Evolutionary conservation across 2,888 invertebrate genomes (phyloP).

Genomic region (Schrankia costaestrigalis): DNA sequence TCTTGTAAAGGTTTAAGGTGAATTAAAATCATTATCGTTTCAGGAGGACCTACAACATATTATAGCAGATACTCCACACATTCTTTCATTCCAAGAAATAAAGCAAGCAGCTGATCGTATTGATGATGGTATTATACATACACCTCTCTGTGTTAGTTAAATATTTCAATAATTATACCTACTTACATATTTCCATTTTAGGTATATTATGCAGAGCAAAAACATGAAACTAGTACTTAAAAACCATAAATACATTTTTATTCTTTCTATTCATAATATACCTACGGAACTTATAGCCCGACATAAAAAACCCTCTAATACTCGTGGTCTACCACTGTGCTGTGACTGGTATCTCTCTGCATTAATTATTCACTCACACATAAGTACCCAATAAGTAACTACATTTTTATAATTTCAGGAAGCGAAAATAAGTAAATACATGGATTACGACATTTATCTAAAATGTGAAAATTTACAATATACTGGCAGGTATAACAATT

Average conservation of each 20-base stretch:
- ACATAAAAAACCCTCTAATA: no score
- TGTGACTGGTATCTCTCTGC: no score
- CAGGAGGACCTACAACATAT: conserved; percentile 1
- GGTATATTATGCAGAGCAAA: no score
- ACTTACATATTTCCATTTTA: no score
- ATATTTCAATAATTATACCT: no score
- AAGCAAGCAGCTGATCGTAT: conserved; percentile 65
- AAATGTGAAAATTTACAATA: conserved; percentile 93
- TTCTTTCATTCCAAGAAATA: conserved; percentile 61
- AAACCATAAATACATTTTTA: no score
- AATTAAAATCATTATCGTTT: neutral
- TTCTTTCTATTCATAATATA: no score
- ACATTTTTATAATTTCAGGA: conserved; percentile 55
- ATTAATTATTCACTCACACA: neutral
- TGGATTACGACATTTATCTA: conserved; percentile 86
- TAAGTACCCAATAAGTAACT: neutral
- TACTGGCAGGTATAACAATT: conserved; percentile 85
- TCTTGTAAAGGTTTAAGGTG: neutral
- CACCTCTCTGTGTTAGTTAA: conserved; percentile 67
- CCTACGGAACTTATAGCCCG: no score
- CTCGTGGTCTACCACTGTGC: no score
- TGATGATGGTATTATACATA: conserved; percentile 68
- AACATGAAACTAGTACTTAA: no score
- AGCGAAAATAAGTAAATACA: conserved; percentile 73
- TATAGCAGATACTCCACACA: conserved; percentile 32